Percentiles rank a stretch among this genome's conserved stretches.
Conservation (phyloP, 2,888 invertebrate genomes). For the Idaea biselata region DNA sequence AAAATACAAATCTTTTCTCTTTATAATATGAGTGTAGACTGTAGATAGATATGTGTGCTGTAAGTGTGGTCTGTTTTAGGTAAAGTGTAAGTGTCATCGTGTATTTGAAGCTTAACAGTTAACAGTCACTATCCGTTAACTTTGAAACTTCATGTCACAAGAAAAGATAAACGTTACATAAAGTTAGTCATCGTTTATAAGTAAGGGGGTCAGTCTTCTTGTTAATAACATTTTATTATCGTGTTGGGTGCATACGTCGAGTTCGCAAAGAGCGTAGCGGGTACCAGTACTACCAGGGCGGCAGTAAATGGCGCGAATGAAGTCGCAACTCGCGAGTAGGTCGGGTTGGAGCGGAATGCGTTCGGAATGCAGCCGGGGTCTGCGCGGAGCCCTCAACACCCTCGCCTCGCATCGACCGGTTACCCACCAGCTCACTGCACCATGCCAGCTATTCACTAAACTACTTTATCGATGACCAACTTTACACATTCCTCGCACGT, state of each 20-base stretch:
- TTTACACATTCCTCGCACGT: conserved; percentile 23
- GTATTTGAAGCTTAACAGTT: too few relatives aligned
- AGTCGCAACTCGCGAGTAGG: conserved; percentile 42
- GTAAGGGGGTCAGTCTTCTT: neutral
- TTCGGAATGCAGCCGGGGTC: conserved; percentile 57
- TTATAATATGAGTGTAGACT: too few relatives aligned
- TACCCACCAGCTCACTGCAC: conserved; percentile 19
- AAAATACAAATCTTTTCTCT: too few relatives aligned
- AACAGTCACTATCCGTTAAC: too few relatives aligned
- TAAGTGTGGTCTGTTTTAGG: too few relatives aligned
- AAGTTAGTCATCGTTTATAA: too few relatives aligned
- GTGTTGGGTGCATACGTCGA: neutral
- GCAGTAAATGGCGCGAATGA: conserved; percentile 42
- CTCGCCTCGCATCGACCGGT: conserved; percentile 27
- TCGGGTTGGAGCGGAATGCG: conserved; percentile 54
- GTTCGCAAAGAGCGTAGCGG: conserved; percentile 19
- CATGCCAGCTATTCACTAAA: conserved; percentile 30
- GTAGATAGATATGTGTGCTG: too few relatives aligned
- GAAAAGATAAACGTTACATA: too few relatives aligned
- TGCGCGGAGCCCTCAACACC: conserved; percentile 44
- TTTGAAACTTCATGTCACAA: too few relatives aligned
- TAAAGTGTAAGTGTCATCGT: too few relatives aligned
- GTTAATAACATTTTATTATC: too few relatives aligned
- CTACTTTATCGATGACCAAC: conserved; percentile 27
- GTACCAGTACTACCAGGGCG: conserved; percentile 5